These are phyloP conservation scores for Drosophila orena DNA, from an alignment of 1,140 invertebrate genomes.

Conservation along the genomic window DNA sequence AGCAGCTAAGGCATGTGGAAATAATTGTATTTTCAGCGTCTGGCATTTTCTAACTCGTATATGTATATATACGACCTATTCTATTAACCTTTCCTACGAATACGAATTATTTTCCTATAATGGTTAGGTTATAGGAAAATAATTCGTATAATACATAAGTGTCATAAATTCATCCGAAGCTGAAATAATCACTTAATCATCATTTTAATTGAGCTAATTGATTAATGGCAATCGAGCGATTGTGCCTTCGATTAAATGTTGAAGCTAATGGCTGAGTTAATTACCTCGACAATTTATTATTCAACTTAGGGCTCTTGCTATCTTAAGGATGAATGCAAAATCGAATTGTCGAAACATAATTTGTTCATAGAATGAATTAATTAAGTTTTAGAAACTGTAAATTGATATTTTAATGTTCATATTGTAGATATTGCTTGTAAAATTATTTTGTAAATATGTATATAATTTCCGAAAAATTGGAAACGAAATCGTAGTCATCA, in stretches of 20 bases:
- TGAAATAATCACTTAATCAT: neutral
- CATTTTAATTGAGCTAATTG: constrained; percentile 8
- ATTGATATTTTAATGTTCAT: neutral
- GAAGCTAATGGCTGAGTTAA: neutral
- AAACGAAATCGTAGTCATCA: neutral
- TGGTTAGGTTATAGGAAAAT: too few relatives aligned
- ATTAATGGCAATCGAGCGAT: neutral
- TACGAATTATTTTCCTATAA: too few relatives aligned
- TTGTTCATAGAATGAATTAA: neutral
- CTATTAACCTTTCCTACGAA: too few relatives aligned
- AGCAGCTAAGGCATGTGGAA: neutral
- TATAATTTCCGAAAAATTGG: neutral
- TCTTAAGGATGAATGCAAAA: neutral
- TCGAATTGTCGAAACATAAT: neutral
- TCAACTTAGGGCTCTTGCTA: neutral
- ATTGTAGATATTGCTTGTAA: constrained; percentile 3
- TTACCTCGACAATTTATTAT: neutral
- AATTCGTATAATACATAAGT: neutral
- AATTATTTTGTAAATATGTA: constrained; percentile 1
- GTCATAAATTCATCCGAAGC: neutral
- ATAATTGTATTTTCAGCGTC: neutral
- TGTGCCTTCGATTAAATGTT: neutral
- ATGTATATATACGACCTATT: neutral
- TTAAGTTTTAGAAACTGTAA: neutral
- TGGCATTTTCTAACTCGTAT: too few relatives aligned